phyloP scores from a whole-genome alignment of 30 jellyfish, hydroid and myxozoan species.

The Hydractinia echinata region DNA sequence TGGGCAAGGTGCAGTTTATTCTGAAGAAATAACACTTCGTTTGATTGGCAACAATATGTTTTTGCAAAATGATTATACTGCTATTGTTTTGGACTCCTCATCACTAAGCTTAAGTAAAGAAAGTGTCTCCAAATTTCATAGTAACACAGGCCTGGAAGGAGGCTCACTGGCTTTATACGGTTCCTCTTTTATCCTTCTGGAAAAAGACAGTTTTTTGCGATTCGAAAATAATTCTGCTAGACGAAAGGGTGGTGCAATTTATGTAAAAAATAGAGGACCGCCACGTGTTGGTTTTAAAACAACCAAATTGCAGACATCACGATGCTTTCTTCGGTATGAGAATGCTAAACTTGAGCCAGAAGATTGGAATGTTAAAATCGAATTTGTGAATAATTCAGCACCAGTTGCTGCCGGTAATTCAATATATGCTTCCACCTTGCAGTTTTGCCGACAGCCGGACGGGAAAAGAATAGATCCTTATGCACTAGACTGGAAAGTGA shows the following conservation, averaged over 20 bases:
- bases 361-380: constrained; percentile 45
- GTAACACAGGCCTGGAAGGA: constrained; percentile 59
- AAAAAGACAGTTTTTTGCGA: constrained; percentile 13
- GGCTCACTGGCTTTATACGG: constrained; percentile 81
- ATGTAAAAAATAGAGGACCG: constrained; percentile 50
- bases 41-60: constrained; percentile 27
- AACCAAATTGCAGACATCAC: constrained; percentile 40
- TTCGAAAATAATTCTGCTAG: constrained; percentile 41
- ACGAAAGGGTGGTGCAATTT: constrained; percentile 74
- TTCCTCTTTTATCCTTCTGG: constrained; percentile 43
- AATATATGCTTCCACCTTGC: constrained; percentile 58
- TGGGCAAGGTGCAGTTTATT: constrained; percentile 88
- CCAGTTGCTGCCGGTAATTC: constrained; percentile 75
- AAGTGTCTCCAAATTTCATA: constrained; percentile 32
- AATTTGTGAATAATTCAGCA: constrained; percentile 63
- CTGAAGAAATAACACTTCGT: constrained; percentile 38
- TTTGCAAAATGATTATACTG: constrained; percentile 42
- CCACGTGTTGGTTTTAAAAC: constrained; percentile 59
- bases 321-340: constrained; percentile 59
- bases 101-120: constrained; percentile 4
- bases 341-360: constrained; percentile 34
- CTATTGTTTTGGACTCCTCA: constrained; percentile 60
- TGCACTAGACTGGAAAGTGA: constrained; percentile 58
- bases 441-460: constrained; percentile 48
- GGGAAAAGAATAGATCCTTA: constrained; percentile 43